Conservation (phyloP, 1,140 invertebrate genomes). For the Lasioglossum baleicum region DNA sequence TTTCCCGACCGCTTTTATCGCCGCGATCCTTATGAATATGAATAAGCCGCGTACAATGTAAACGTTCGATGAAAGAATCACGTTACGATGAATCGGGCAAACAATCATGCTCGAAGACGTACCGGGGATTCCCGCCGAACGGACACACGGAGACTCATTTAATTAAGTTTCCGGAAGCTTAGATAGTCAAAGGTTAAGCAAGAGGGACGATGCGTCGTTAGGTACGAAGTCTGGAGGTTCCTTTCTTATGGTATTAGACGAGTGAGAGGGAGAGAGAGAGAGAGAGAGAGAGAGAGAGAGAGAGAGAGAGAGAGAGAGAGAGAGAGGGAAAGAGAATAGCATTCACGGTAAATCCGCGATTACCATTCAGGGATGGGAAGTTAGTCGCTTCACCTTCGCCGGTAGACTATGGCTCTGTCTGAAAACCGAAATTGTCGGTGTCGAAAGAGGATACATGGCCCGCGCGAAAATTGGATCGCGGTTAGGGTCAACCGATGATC, state of each 20-base stretch:
- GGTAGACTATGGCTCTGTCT: background rate
- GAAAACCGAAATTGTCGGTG: constrained; percentile 29
- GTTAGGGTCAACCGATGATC: too few relatives aligned
- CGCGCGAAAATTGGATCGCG: background rate
- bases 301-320: too few relatives aligned
- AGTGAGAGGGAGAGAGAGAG: too few relatives aligned
- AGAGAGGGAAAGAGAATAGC: background rate
- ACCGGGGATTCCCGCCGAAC: background rate
- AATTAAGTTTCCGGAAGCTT: constrained; percentile 51
- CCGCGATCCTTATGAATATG: too few relatives aligned
- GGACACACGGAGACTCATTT: constrained; percentile 19
- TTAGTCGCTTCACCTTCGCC: constrained; percentile 18
- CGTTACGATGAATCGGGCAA: background rate
- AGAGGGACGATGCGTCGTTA: constrained; percentile 53
- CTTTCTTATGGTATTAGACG: constrained; percentile 58
- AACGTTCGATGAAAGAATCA: background rate
- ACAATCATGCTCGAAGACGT: background rate
- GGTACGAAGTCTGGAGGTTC: constrained; percentile 35
- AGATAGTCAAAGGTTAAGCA: constrained; percentile 38
- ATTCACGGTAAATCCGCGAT: constrained; percentile 49
- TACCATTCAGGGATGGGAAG: constrained; percentile 46
- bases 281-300: background rate
- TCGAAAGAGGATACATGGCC: background rate
- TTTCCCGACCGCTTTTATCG: too few relatives aligned
- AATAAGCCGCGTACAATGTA: too few relatives aligned